These are phyloP conservation scores for Blomia tropicalis DNA, from an alignment of 2,888 invertebrate genomes.

Conservation along the genomic window DNA sequence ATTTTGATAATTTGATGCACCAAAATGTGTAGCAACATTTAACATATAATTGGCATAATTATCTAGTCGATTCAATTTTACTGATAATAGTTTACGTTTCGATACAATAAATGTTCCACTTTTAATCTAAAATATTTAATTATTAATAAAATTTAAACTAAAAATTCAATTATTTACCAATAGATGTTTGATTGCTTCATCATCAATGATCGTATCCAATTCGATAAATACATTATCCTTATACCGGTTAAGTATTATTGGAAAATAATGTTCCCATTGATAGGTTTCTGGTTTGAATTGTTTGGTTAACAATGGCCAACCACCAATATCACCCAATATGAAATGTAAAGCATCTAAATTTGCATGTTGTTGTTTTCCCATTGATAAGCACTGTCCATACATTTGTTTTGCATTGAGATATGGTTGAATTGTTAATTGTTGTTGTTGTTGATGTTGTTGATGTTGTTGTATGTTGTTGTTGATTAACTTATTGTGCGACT, in stretches of 20 bases:
- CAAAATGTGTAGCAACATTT: not conserved
- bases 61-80: constrained; percentile 13
- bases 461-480: not conserved
- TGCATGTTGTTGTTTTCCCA: not conserved
- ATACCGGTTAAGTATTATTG: not conserved
- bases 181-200: constrained; percentile 18
- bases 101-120: constrained; percentile 9
- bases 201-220: constrained; percentile 14
- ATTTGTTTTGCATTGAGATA: not conserved
- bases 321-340: constrained; percentile 6
- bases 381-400: constrained; percentile 12
- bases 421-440: not conserved
- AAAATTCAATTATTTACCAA: constrained; percentile 14
- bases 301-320: constrained; percentile 16
- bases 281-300: not conserved
- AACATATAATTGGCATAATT: constrained; percentile 8
- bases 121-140: not conserved
- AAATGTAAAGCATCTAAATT: not conserved
- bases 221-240: constrained; percentile 18
- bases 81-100: constrained; percentile 2
- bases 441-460: not conserved
- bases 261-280: constrained; percentile 13
- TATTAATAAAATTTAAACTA: not conserved
- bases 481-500: not conserved
- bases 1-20: constrained; percentile 9